Evolutionary conservation across 2,888 invertebrate genomes (phyloP).

Genomic region (Epirrhoe alternata): DNA sequence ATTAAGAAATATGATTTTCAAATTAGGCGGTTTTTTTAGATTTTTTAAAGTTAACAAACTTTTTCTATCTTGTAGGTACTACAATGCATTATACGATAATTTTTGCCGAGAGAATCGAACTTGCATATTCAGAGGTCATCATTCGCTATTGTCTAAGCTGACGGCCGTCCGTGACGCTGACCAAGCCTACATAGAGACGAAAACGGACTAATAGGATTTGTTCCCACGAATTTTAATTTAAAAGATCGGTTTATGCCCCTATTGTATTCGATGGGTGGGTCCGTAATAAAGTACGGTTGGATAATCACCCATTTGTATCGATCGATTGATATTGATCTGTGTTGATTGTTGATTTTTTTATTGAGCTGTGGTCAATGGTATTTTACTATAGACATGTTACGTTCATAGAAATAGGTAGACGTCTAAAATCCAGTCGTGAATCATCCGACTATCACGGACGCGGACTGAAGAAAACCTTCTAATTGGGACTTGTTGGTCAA

Average conservation of each 20-base stretch:
- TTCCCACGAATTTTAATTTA: slow-evolving; percentile 61
- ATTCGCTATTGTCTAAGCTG: not conserved
- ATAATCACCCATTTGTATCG: slow-evolving; percentile 56
- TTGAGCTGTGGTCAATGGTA: slow-evolving; percentile 20
- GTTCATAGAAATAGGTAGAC: too few species aligned
- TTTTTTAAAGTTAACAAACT: too few species aligned
- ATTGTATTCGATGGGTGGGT: slow-evolving; percentile 52
- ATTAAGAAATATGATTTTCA: too few species aligned
- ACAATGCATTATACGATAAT: too few species aligned
- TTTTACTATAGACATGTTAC: too few species aligned
- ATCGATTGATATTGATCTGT: slow-evolving; percentile 48
- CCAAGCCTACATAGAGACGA: slow-evolving; percentile 44
- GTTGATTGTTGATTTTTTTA: slow-evolving; percentile 48
- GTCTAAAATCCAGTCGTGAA: too few species aligned
- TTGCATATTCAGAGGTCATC: not conserved
- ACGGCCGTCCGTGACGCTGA: not conserved
- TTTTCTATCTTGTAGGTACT: too few species aligned
- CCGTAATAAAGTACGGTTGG: slow-evolving; percentile 64
- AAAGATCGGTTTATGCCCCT: slow-evolving; percentile 42
- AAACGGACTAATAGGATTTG: slow-evolving; percentile 46
- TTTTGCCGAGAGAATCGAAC: too few species aligned
- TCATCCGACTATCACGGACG: too few species aligned
- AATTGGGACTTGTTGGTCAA: too few species aligned
- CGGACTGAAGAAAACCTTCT: too few species aligned
- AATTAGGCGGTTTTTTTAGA: too few species aligned